Conservation (phyloP, 2,888 invertebrate species). For the Tanypteryx hageni region DNA sequence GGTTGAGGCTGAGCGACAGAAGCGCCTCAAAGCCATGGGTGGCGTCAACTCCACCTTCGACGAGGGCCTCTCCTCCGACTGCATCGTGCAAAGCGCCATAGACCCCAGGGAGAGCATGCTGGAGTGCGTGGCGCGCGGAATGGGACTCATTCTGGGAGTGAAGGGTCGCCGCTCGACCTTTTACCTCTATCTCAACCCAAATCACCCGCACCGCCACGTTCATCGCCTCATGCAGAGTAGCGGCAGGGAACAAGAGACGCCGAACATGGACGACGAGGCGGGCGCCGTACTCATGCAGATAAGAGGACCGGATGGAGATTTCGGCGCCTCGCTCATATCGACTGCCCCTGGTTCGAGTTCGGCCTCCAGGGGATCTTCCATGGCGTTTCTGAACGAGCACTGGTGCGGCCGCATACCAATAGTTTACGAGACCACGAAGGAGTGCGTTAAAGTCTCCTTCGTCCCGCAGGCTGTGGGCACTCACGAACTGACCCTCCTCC, state of each 20-base stretch:
- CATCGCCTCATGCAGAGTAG: conserved; percentile 73
- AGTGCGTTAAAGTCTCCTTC: conserved; percentile 74
- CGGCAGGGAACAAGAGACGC: conserved; percentile 68
- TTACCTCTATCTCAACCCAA: conserved; percentile 77
- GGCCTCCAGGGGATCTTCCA: conserved; percentile 27
- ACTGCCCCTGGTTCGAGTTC: conserved; percentile 69
- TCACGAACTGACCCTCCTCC: conserved; percentile 78
- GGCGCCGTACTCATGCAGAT: conserved; percentile 75
- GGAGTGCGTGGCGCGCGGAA: conserved; percentile 80
- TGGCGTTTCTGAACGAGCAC: conserved; percentile 6
- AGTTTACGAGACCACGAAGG: conserved; percentile 25
- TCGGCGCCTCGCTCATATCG: conserved; percentile 76
- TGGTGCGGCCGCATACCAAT: conserved; percentile 65
- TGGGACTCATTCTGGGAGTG: conserved; percentile 80
- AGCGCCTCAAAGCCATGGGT: not conserved
- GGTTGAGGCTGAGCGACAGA: conserved; percentile 19
- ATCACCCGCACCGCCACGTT: conserved; percentile 43
- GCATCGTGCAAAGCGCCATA: conserved; percentile 68
- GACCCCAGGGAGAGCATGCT: conserved; percentile 75
- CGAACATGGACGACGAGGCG: conserved; percentile 75
- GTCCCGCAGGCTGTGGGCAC: conserved; percentile 77
- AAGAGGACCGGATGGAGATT: conserved; percentile 76
- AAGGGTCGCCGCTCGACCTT: conserved; percentile 78
- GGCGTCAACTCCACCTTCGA: not conserved
- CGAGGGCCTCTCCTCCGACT: conserved; percentile 44